Base-by-base conservation (phyloP, 2,888 invertebrate genomes). In the Parthenolecanium corni region DNA sequence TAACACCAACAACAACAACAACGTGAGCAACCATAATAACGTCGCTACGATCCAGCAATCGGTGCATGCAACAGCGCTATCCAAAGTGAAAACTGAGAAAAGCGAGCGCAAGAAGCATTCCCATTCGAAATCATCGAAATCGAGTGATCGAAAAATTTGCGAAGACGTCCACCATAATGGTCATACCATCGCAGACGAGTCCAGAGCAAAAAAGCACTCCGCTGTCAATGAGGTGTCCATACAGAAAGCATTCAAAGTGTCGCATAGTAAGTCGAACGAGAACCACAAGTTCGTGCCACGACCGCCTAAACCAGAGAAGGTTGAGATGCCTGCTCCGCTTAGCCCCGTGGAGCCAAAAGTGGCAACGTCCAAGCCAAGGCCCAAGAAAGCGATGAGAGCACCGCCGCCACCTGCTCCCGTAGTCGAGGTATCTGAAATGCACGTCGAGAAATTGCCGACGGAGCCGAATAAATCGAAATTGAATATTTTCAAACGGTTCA, bases 401-500 rank as follows among this genome's bases (percentile, higher is more conserved):
- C 64, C 40, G 54, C 62, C 47, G n/a, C 46, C 31, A 4, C 24
- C 42, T 12, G 18, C 25, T 2, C n/a, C 31, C 12, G 21, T 57
- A 6, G 47, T 31, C 11, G 56, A 56, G n/a, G 20, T 20, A 21
- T 16, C n/a, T 11, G 20, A 21, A n/a, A n/a, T 25, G 20, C 12
- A 24, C 11, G 42, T 18, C 53, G 68, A 67, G 20, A 89, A 85
- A 74, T 72, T 89, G 63, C 80, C 83, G 4, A 83, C 82, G 12
- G 89, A 89, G 74, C 88, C 88, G 0, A 87, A 89, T 72, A 85
- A 85, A 74, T 86, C 84, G 73, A 91, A 90, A 72, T 76, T 89
- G 44, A 89, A 88, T 76, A 88, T 90, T 71, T 86, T 90, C 71
- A 90, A 89, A 72, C 88, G 89, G 75, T 87, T 90, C 72, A 84